Evolutionary conservation across 2,888 invertebrate genomes (phyloP), one percentile per base, ranked within the genome.

Genomic region (Urechis unicinctus): DNA sequence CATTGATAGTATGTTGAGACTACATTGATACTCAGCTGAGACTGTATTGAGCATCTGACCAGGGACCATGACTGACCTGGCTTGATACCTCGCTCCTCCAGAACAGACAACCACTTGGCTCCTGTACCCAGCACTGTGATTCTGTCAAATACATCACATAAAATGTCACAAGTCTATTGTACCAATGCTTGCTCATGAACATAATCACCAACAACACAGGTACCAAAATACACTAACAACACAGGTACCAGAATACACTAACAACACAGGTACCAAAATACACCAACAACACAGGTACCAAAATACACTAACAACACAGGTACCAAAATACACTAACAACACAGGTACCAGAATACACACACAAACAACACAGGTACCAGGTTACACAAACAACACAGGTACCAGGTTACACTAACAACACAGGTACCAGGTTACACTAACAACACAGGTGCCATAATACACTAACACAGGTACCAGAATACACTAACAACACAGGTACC

Each of bases 71-170:
- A 55, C 63, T 56, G 60, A 73, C 75, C 65, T 61, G 80, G 80
- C 62, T 69, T 72, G n/a, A 78, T 62, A 22, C 70, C 73, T 57
- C 75, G 73, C 50, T 80, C 77, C 58, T 82, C 80, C 60, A 81
- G 75, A 5, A 81, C 79, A 30, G 81, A 73, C 54, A 82, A 69
- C 74, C 82, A 81, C 67, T 82, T 82, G 17, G 83, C 82, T 60
- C 82, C 81, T 31, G 81, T 81, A 36, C 83, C 83, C 48, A 83
- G 72, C 41, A 81, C 75, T 5, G 82, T 82, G 26, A 82, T 77
- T 26, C 81, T 79, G 56, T 58, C 64, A 54, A 29, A 50, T 53
- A 57, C 36, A 41, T 53, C 31, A 24, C 21, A 48, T n/a, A 28
- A 21, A 29, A 29, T 22, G 21, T 21, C 6, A 21, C 13, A 9